A percentile compares a stretch with the other conserved stretches of the same genome.
These are phyloP conservation scores for Dreissena rostriformis DNA, from an alignment of 1,140 invertebrate species.

Conservation along the genomic window DNA sequence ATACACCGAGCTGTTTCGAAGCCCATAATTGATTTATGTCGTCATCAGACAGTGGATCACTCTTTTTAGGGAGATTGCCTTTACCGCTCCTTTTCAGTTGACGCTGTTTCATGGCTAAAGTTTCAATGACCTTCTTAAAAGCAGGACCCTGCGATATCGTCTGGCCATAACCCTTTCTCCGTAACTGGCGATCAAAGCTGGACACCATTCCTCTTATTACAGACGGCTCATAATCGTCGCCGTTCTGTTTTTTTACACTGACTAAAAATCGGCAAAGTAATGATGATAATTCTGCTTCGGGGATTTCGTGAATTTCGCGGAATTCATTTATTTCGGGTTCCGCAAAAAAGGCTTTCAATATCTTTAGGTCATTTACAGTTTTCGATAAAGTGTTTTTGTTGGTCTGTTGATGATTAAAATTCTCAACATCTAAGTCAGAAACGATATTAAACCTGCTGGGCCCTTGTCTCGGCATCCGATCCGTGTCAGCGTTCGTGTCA, in stretches of 20 bases:
- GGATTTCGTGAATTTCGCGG: not conserved
- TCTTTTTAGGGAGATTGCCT: not conserved
- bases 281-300: not conserved
- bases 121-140: not conserved
- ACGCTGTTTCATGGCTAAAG: not conserved
- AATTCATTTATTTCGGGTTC: not conserved
- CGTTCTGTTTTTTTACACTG: not conserved
- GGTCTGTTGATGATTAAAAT: not conserved
- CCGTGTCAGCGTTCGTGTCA: too few relatives aligned
- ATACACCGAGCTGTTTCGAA: not conserved
- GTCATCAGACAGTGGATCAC: not conserved
- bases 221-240: not conserved
- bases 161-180: not conserved
- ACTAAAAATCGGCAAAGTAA: not conserved
- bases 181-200: slow-evolving; percentile 7
- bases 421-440: not conserved
- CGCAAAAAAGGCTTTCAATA: not conserved
- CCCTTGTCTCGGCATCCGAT: too few relatives aligned
- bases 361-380: not conserved
- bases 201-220: not conserved
- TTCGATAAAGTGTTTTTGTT: not conserved
- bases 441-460: too few relatives aligned
- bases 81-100: not conserved
- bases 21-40: not conserved
- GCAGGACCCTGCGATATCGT: not conserved